Percentiles rank a stretch among this genome's conserved stretches.
These are phyloP conservation scores for Bedellia somnulentella DNA, from an alignment of 2,888 invertebrate species.

Conservation along the genomic window DNA sequence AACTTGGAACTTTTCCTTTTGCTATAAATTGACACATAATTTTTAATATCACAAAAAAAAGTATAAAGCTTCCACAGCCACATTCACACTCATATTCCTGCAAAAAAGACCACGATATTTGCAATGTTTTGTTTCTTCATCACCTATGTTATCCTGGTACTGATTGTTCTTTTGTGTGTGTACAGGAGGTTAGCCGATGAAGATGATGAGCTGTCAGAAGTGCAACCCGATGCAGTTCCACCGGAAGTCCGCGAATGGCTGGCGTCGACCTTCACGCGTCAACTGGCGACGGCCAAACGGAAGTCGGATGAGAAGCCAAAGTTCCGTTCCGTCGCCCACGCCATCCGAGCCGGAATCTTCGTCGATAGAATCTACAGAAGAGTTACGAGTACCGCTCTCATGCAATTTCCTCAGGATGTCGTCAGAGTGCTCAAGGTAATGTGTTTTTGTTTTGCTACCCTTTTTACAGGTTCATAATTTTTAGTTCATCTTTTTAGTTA, in stretches of 20 bases:
- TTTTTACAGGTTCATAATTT: no score
- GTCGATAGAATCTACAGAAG: constrained; percentile 92
- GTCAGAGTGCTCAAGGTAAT: constrained; percentile 81
- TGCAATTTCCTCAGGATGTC: constrained; percentile 88
- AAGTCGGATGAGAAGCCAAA: constrained; percentile 81
- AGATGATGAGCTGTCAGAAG: constrained; percentile 94
- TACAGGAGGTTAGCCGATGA: constrained; percentile 81
- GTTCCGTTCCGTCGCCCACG: constrained; percentile 94
- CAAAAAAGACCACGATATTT: no score
- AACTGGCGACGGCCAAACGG: constrained; percentile 76
- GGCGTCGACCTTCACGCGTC: constrained; percentile 93
- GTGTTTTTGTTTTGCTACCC: no score
- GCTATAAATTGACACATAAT: no score
- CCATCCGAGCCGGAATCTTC: constrained; percentile 94
- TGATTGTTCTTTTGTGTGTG: constrained; percentile 17
- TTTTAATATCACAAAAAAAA: no score
- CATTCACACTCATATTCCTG: no score
- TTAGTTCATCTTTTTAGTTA: neutral
- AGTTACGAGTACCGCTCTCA: constrained; percentile 73
- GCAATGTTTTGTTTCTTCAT: no score
- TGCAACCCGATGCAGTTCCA: constrained; percentile 94
- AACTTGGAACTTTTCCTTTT: no score
- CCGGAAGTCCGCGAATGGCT: constrained; percentile 96
- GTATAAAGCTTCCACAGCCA: no score
- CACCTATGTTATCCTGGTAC: no score